Evolutionary conservation across 1,140 invertebrate genomes (phyloP).

Genomic region (Diploscapter pachys): DNA sequence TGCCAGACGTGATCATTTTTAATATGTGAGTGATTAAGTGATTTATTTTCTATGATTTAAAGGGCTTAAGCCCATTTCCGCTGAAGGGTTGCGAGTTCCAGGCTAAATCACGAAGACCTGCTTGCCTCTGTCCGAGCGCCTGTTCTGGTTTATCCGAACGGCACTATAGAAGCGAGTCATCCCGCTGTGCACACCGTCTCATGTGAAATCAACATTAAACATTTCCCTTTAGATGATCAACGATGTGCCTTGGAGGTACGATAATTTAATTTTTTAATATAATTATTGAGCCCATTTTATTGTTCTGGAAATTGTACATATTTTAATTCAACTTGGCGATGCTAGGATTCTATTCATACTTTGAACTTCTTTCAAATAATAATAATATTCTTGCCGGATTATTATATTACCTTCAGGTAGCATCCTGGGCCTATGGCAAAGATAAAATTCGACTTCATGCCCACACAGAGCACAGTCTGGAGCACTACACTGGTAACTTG

Average conservation of each 20-base stretch:
- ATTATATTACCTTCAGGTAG: conserved; percentile 35
- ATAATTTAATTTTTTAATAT: neutral
- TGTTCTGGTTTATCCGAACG: conserved; percentile 42
- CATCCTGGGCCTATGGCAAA: conserved; percentile 46
- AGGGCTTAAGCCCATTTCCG: conserved; percentile 25
- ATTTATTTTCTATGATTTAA: neutral
- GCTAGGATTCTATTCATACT: neutral
- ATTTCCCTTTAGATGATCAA: conserved; percentile 52
- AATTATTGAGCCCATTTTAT: neutral
- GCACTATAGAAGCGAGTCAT: conserved; percentile 46
- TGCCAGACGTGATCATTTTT: conserved; percentile 58
- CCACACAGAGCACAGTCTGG: conserved; percentile 44
- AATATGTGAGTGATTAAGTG: conserved; percentile 53
- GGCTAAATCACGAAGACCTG: conserved; percentile 49
- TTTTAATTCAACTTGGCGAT: neutral
- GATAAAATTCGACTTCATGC: conserved; percentile 50
- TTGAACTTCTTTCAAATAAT: neutral
- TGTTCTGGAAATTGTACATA: neutral
- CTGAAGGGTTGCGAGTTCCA: conserved; percentile 46
- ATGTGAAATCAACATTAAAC: conserved; percentile 52
- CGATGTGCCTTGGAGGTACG: conserved; percentile 47
- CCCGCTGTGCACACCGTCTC: conserved; percentile 50
- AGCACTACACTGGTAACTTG: conserved; percentile 39
- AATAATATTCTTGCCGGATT: neutral
- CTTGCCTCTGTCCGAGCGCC: conserved; percentile 43